Conservation (phyloP, 2,888 invertebrate genomes). For the Melanostoma scalare region DNA sequence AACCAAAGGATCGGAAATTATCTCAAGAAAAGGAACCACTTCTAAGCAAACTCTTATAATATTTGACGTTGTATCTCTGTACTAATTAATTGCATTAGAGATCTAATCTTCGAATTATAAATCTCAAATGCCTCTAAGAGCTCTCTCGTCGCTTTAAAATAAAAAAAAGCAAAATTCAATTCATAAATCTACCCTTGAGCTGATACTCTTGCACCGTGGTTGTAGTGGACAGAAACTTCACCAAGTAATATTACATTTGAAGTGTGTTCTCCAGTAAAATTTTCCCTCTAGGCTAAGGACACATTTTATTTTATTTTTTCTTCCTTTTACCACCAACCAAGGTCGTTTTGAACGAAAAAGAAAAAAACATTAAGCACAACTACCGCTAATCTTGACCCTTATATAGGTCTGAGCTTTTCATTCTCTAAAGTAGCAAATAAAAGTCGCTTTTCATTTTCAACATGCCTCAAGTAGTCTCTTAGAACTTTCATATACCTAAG, state of each 20-base stretch:
- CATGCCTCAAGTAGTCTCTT: conserved; percentile 33
- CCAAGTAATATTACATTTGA: conserved; percentile 9
- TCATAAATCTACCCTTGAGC: conserved; percentile 6
- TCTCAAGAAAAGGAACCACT: too few species aligned
- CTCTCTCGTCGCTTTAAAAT: neutral
- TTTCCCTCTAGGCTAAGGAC: neutral
- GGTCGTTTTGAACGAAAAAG: conserved; percentile 39
- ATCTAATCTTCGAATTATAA: too few species aligned
- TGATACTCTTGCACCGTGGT: neutral
- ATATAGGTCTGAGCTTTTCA: conserved; percentile 21
- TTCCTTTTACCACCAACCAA: conserved; percentile 7
- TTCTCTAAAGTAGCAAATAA: conserved; percentile 5
- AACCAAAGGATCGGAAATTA: too few species aligned
- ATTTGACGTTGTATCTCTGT: too few species aligned
- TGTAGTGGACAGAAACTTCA: conserved; percentile 8
- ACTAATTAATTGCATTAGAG: too few species aligned
- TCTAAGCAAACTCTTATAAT: too few species aligned
- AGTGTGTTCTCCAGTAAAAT: too few species aligned
- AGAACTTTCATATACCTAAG: conserved; percentile 26
- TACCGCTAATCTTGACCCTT: conserved; percentile 58
- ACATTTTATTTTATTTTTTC: neutral
- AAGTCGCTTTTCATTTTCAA: conserved; percentile 34
- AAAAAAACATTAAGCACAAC: conserved; percentile 9
- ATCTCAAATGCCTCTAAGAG: too few species aligned
- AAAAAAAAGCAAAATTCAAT: conserved; percentile 18